Evolutionary conservation across 2,888 invertebrate species (phyloP).

Genomic region (Nemurella pictetii): DNA sequence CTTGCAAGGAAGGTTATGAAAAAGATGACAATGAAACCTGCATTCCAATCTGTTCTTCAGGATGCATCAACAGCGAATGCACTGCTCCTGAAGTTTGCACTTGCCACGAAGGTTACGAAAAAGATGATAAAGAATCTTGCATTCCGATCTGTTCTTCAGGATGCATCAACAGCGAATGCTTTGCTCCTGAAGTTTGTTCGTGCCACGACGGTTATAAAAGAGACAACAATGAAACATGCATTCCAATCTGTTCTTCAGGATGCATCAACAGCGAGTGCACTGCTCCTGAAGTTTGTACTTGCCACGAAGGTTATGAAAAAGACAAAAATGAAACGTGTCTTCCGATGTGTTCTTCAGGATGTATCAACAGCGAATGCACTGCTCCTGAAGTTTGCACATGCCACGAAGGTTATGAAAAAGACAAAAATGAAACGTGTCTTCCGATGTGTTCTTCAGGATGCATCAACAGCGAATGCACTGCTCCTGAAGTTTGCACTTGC

Average conservation of each 20-base stretch:
- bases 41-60: no score
- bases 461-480: constrained; percentile 32
- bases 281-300: constrained; percentile 55
- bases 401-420: neutral
- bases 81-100: constrained; percentile 40
- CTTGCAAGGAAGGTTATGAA: no score
- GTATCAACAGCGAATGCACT: constrained; percentile 29
- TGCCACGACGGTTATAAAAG: constrained; percentile 41
- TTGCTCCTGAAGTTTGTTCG: constrained; percentile 42
- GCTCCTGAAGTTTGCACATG: constrained; percentile 32
- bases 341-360: constrained; percentile 24
- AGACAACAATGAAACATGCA: constrained; percentile 43
- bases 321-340: neutral
- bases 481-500: constrained; percentile 41
- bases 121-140: constrained; percentile 44
- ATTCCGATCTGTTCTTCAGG: constrained; percentile 34
- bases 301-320: constrained; percentile 51
- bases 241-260: constrained; percentile 46
- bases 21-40: no score
- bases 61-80: constrained; percentile 34
- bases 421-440: no score
- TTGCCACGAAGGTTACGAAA: constrained; percentile 41
- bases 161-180: constrained; percentile 41
- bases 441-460: constrained; percentile 45
- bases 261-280: constrained; percentile 51